A percentile compares a stretch with the other conserved stretches of the same genome.
These are phyloP conservation scores for Caenorhabditis latens DNA, from an alignment of 1,140 invertebrate genomes.

Conservation along the genomic window DNA sequence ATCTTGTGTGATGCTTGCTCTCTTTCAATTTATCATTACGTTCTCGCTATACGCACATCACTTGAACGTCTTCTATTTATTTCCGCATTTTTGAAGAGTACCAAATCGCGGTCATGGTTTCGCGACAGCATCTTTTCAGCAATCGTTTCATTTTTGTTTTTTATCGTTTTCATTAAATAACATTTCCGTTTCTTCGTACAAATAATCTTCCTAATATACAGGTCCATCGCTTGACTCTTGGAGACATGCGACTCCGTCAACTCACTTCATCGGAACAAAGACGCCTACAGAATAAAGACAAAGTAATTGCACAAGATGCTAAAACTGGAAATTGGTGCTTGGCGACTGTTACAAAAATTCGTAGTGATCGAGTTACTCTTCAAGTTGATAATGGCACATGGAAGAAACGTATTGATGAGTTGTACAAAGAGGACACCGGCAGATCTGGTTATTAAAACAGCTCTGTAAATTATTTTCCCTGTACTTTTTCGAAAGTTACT, in stretches of 20 bases:
- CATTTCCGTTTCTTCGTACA: no score
- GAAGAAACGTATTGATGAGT: slow-evolving; percentile 15
- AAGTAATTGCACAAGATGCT: slow-evolving; percentile 31
- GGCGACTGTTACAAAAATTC: not conserved
- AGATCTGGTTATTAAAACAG: not conserved
- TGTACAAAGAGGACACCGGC: slow-evolving; percentile 22
- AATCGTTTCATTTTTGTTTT: no score
- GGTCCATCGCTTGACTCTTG: slow-evolving; percentile 13
- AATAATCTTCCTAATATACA: not conserved
- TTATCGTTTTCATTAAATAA: no score
- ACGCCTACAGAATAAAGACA: not conserved
- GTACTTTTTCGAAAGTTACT: no score
- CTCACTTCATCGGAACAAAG: not conserved
- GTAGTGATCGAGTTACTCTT: not conserved
- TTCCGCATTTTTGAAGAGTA: no score
- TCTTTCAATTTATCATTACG: no score
- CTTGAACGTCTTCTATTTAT: no score
- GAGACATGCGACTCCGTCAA: not conserved
- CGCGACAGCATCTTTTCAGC: no score
- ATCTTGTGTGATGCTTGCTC: no score
- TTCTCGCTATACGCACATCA: no score
- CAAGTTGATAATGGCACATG: not conserved
- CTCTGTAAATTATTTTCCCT: no score
- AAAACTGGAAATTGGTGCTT: slow-evolving; percentile 7
- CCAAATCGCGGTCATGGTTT: no score